These are phyloP conservation scores for Tachuris rubrigastra DNA, from an alignment of 2,113 vertebrate genomes.

Conservation along the genomic window DNA sequence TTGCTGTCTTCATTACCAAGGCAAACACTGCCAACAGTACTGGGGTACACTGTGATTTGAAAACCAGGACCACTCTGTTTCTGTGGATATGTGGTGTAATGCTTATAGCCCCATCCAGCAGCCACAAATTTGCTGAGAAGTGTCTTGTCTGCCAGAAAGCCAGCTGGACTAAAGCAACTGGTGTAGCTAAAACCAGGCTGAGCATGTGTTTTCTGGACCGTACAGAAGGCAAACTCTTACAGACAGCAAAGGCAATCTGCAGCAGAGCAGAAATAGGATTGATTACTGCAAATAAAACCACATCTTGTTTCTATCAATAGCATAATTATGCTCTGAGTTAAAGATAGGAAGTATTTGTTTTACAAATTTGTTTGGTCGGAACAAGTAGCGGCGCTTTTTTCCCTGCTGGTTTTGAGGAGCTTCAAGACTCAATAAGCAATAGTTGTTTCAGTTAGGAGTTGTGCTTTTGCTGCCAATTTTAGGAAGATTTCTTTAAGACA, in stretches of 20 bases:
- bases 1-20: background rate
- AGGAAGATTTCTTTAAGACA: background rate
- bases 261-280: background rate
- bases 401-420: background rate
- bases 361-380: background rate
- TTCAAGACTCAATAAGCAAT: background rate
- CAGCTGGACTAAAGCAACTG: background rate
- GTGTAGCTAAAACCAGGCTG: background rate
- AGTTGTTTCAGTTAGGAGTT: background rate
- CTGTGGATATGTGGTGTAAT: background rate
- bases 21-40: background rate
- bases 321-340: background rate
- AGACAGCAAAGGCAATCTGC: background rate
- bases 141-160: background rate
- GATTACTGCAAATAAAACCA: background rate
- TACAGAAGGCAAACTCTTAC: background rate
- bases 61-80: background rate
- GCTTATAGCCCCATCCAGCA: background rate
- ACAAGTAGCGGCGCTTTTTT: background rate
- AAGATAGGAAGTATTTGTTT: background rate
- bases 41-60: background rate
- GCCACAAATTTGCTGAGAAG: background rate
- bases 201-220: background rate
- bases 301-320: background rate
- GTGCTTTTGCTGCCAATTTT: background rate